Evolutionary conservation across 2,888 invertebrate genomes (phyloP), one percentile per base, ranked within the genome.

Genomic region (Ophion slaviceki): DNA sequence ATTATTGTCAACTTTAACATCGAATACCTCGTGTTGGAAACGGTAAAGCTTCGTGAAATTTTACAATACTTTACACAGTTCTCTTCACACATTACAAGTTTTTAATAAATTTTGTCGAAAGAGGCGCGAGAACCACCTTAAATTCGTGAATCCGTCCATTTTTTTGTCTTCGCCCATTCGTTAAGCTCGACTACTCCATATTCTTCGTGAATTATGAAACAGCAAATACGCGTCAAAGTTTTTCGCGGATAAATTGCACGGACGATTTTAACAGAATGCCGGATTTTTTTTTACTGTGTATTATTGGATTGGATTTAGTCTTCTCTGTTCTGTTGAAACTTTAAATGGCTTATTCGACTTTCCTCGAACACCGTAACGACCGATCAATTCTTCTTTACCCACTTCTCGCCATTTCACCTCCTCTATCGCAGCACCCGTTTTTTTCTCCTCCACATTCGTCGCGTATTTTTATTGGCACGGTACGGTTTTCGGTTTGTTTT

Each of bases 401-500:
- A 59, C 64, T 78, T 53, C 66, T 53, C 53, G 17, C 78, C 45
- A 75, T 81, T 61, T 75, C 78, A 59, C 59, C 80, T 86, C 80
- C 77, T 78, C 70, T 74, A 61, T 80, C 62, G 61, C 53, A 61
- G 72, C 75, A 82, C 76, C 53, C 36, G 5, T 67, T 80, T 66
- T 80, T 80, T 45, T 53, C 78, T 53, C 78, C 36, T 64, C 67
- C 80, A 62, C 80, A 53, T 86, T 45, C 82, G 80, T 86, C 75
- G 80, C 76, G 70, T 78, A 59, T 81, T 83, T 47, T 80, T 82
- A 14, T 78, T 66, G 83, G 83, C 86, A 86, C 83, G 74, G 76
- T 75, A 79, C 47, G 59, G 47, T 70, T 47, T 62, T 57, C 66
- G 62, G n/a, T 32, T 62, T 68, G 7, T n/a, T 61, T 77, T 77